Percentiles rank a stretch among this genome's conserved stretches.
These are phyloP conservation scores for Tenthredo amoena DNA, from an alignment of 2,888 invertebrate genomes.

Conservation along the genomic window DNA sequence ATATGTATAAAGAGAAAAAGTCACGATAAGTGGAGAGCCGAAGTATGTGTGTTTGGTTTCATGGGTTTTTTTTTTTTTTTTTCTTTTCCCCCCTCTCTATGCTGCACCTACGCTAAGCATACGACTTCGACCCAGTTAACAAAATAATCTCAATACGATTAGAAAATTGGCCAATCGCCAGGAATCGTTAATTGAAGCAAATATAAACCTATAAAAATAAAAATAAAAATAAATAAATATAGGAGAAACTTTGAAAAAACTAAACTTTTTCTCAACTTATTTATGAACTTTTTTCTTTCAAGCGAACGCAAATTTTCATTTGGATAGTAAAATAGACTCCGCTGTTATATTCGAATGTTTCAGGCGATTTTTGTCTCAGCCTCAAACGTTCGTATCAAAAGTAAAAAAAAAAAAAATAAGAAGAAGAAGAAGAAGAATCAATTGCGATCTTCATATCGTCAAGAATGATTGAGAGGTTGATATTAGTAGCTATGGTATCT, in stretches of 20 bases:
- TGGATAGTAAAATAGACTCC: not conserved
- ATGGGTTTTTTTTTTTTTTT: not conserved
- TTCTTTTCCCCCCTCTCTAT: not conserved
- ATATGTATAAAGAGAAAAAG: not conserved
- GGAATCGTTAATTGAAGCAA: not conserved
- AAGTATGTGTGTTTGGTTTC: not conserved
- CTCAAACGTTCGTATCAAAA: not conserved
- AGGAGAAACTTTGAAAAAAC: not conserved
- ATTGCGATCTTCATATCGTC: too few relatives aligned
- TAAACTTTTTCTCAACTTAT: not conserved
- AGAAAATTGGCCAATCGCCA: constrained; percentile 10
- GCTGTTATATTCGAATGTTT: not conserved
- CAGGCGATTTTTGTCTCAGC: not conserved
- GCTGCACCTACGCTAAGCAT: not conserved
- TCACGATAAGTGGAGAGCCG: not conserved
- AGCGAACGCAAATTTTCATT: not conserved
- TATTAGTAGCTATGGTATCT: too few relatives aligned
- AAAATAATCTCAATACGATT: constrained; percentile 12
- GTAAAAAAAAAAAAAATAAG: not conserved
- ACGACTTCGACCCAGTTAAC: not conserved
- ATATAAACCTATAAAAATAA: not conserved
- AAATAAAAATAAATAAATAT: not conserved
- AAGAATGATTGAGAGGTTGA: too few relatives aligned
- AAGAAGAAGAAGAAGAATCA: too few relatives aligned
- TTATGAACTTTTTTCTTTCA: not conserved